Evolutionary conservation across 2,888 invertebrate species (phyloP).

Genomic region (Euzetes globulus): DNA sequence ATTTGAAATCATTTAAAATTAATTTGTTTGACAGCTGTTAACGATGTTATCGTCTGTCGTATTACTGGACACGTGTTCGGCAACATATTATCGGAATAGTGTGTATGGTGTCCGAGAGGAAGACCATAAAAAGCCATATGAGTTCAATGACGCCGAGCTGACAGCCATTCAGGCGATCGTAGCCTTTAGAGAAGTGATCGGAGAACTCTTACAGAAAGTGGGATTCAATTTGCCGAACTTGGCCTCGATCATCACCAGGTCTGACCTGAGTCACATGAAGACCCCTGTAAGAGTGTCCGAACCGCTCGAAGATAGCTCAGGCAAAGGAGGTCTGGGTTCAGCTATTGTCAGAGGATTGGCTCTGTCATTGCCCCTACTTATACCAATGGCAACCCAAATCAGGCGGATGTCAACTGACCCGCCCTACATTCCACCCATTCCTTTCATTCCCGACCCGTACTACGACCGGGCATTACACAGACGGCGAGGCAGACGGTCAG

Average conservation of each 20-base stretch:
- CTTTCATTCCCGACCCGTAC: conserved; percentile 28
- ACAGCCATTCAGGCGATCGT: conserved; percentile 33
- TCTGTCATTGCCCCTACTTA: conserved; percentile 24
- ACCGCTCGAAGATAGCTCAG: not conserved
- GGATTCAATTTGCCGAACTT: conserved; percentile 27
- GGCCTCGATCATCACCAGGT: conserved; percentile 29
- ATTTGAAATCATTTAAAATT: too few relatives aligned
- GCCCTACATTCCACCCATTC: conserved; percentile 19
- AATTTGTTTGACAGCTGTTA: conserved; percentile 2
- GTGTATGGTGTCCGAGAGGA: not conserved
- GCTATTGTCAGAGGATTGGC: conserved; percentile 27
- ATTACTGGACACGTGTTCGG: not conserved
- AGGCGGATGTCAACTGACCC: conserved; percentile 30
- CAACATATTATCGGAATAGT: not conserved
- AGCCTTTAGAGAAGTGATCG: conserved; percentile 31
- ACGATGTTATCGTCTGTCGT: not conserved
- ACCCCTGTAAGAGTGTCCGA: not conserved
- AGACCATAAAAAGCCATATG: conserved; percentile 26
- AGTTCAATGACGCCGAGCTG: conserved; percentile 31
- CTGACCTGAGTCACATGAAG: conserved; percentile 8
- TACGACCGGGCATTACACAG: conserved; percentile 30
- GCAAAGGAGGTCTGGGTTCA: not conserved
- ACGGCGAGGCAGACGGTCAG: conserved; percentile 27
- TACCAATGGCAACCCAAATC: conserved; percentile 33
- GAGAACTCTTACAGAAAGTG: conserved; percentile 28